Evolutionary conservation across 1,140 invertebrate genomes (phyloP), one percentile per base, ranked within the genome.

Genomic region (Ylistrum balloti): DNA sequence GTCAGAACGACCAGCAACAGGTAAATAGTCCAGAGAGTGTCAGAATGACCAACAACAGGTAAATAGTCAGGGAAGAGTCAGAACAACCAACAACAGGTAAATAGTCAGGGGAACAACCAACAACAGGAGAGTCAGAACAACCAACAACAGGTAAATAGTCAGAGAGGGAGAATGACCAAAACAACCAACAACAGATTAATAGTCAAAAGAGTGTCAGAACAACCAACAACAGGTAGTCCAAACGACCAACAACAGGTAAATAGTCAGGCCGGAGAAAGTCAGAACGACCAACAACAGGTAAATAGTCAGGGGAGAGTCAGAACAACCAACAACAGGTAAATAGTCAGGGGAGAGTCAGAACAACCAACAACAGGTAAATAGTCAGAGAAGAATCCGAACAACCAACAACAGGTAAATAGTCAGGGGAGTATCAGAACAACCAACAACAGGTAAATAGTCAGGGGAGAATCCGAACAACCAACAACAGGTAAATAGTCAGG

Each of bases 271-370:
- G 45, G 45, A 3, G 45, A 56, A 22, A 56, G 45, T 56, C 45
- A 56, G 45, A 56, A 56, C 45, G 45, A 56, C 13, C 45, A 56
- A 17, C 45, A 56, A 56, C 45, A 56, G 45, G 45, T 56, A 56
- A 56, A 56, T 48, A 92, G 13, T 94, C 93, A 33, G 95, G 93
- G n/a, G 87, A 92, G 15, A 90, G 90, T 87, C 94, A 96, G 85
- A 93, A 95, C 35, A 88, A 94, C 33, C 93, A 96, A 87, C 92
- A 96, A 86, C 95, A 96, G 90, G 95, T 92, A 90, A 91, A 89
- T 48, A 92, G 13, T 94, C 93, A 33, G 95, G 93, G 22, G 87
- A 92, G 15, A 90, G 90, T 87, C 94, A 96, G 86, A 93, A 95
- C 33, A 88, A 94, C 33, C 94, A 96, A 87, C 92, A 96, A 86